phyloP scores from a whole-genome alignment of 2,888 invertebrate genomes.

The Noctuana brunneofusca region DNA sequence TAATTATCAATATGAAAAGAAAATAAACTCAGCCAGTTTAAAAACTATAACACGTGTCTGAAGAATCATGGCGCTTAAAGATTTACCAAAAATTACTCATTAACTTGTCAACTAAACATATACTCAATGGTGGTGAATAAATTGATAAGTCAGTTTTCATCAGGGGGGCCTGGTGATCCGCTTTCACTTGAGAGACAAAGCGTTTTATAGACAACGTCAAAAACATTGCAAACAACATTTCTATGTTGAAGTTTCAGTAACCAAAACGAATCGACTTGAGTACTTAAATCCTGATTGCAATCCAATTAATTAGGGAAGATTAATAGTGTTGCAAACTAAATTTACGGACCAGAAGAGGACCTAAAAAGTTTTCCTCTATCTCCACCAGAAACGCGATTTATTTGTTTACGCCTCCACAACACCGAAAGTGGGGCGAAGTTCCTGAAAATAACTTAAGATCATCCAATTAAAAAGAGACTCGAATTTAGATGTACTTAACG shows the following conservation, averaged over 20 bases:
- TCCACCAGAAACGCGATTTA: conserved; percentile 49
- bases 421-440: conserved; percentile 51
- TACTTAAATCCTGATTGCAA: conserved; percentile 11
- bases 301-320: conserved; percentile 25
- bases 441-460: conserved; percentile 44
- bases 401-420: conserved; percentile 55
- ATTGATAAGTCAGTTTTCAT: no score
- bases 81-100: no score
- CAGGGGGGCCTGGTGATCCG: no score
- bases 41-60: no score
- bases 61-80: no score
- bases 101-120: no score
- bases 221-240: neutral
- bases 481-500: conserved; percentile 49
- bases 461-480: conserved; percentile 60
- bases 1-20: no score
- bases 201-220: neutral
- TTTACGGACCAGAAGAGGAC: conserved; percentile 23
- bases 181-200: no score
- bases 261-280: conserved; percentile 1
- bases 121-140: no score
- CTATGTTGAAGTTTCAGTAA: neutral
- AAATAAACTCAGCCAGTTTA: no score
- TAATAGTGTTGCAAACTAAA: conserved; percentile 20
- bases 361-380: conserved; percentile 28